phyloP scores from a whole-genome alignment of 1,140 invertebrate genomes.

The Stenopsyche tienmushanensis region DNA sequence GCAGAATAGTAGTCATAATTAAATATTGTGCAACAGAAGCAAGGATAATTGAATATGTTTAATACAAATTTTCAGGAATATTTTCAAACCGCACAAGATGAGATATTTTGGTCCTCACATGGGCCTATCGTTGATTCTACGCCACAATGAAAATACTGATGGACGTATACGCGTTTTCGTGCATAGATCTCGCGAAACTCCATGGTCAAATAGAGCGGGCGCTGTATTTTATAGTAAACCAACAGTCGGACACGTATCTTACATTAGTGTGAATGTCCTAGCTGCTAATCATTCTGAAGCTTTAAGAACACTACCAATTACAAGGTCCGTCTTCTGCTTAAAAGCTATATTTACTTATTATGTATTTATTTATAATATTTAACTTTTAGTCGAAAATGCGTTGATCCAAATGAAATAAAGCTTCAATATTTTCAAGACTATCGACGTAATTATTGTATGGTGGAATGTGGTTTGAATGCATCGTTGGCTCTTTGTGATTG shows the following conservation, averaged over 20 bases:
- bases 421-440: conserved; percentile 22
- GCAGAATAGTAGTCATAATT: background rate
- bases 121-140: conserved; percentile 22
- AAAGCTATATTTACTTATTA: background rate
- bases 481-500: conserved; percentile 21
- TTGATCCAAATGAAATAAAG: conserved; percentile 4
- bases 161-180: background rate
- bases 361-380: background rate
- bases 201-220: conserved; percentile 12
- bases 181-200: conserved; percentile 3
- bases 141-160: background rate
- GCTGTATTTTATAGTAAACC: background rate
- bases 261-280: background rate
- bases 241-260: background rate
- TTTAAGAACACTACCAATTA: background rate
- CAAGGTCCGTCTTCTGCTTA: background rate
- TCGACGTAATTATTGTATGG: conserved; percentile 11
- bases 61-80: background rate
- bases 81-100: background rate
- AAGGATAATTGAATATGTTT: background rate
- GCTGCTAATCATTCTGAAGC: background rate
- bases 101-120: conserved; percentile 8
- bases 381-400: conserved; percentile 12
- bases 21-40: background rate
- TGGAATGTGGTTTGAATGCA: conserved; percentile 24